Percentiles rank a stretch among this genome's conserved stretches.
Conservation (phyloP, 2,888 invertebrate species). For the Hydrotaea cyrtoneurina region DNA sequence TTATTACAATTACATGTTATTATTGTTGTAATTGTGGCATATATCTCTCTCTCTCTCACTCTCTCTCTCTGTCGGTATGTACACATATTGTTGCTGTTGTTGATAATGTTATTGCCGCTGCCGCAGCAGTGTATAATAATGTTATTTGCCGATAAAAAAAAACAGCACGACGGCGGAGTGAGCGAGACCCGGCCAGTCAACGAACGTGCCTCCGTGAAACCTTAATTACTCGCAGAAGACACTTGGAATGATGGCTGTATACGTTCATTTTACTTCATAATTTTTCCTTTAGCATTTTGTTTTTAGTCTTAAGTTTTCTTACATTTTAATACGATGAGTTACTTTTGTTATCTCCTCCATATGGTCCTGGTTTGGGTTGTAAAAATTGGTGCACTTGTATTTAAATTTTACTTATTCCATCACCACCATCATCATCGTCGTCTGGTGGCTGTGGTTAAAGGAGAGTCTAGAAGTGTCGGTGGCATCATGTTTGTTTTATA, state of each 20-base stretch:
- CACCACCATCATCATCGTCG: neutral
- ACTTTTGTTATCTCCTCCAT: slow-evolving; percentile 9
- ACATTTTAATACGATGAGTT: slow-evolving; percentile 32
- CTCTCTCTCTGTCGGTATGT: too few relatives aligned
- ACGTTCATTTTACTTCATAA: slow-evolving; percentile 33
- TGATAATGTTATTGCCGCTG: neutral
- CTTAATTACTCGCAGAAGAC: slow-evolving; percentile 18
- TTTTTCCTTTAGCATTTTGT: slow-evolving; percentile 7
- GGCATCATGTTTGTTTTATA: slow-evolving; percentile 79
- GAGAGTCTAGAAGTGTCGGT: slow-evolving; percentile 63
- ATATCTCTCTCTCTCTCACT: too few relatives aligned
- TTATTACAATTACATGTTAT: slow-evolving; percentile 31
- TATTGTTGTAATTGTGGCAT: slow-evolving; percentile 39
- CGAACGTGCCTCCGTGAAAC: slow-evolving; percentile 34
- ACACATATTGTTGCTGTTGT: neutral
- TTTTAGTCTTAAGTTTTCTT: slow-evolving; percentile 22
- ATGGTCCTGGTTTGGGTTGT: neutral
- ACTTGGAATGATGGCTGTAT: neutral
- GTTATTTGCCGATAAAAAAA: slow-evolving; percentile 5
- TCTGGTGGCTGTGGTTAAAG: slow-evolving; percentile 58
- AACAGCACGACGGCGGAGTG: too few relatives aligned
- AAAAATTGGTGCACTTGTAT: slow-evolving; percentile 30
- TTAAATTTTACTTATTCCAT: slow-evolving; percentile 21
- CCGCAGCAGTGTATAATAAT: slow-evolving; percentile 23
- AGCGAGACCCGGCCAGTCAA: neutral